Conservation (phyloP, 2,888 invertebrate species). For the Smittia aterrima region DNA sequence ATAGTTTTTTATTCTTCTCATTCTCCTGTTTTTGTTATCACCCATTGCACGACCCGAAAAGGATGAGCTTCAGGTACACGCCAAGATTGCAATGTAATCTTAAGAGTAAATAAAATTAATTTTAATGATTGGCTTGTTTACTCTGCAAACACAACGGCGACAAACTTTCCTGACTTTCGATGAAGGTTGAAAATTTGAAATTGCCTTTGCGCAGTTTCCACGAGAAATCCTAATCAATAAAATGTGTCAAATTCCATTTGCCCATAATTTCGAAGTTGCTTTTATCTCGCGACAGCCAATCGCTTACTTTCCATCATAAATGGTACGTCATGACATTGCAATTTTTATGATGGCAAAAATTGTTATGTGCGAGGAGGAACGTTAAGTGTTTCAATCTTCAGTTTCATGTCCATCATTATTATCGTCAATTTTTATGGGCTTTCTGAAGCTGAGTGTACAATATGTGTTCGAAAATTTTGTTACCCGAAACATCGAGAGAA, state of each 20-base stretch:
- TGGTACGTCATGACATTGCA: constrained; percentile 41
- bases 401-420: constrained; percentile 38
- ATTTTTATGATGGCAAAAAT: constrained; percentile 40
- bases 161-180: background rate
- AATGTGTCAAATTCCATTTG: constrained; percentile 24
- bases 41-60: constrained; percentile 6
- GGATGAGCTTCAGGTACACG: constrained; percentile 15
- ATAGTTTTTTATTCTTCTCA: constrained; percentile 35
- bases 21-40: constrained; percentile 12
- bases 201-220: background rate
- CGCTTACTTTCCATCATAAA: constrained; percentile 34
- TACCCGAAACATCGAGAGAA: background rate
- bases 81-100: constrained; percentile 27
- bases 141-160: background rate
- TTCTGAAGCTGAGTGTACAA: background rate
- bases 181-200: constrained; percentile 1
- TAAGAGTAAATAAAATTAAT: constrained; percentile 33
- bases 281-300: constrained; percentile 28
- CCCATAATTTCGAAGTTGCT: constrained; percentile 12
- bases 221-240: background rate
- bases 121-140: constrained; percentile 33
- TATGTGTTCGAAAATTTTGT: constrained; percentile 1
- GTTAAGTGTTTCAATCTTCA: constrained; percentile 42
- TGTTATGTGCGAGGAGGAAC: constrained; percentile 29
- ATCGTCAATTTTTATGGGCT: constrained; percentile 30